Percentiles rank a stretch among this genome's conserved stretches.
These are phyloP conservation scores for Sebastiscus tertius DNA, from an alignment of 2,797 vertebrate species.

Conservation along the genomic window DNA sequence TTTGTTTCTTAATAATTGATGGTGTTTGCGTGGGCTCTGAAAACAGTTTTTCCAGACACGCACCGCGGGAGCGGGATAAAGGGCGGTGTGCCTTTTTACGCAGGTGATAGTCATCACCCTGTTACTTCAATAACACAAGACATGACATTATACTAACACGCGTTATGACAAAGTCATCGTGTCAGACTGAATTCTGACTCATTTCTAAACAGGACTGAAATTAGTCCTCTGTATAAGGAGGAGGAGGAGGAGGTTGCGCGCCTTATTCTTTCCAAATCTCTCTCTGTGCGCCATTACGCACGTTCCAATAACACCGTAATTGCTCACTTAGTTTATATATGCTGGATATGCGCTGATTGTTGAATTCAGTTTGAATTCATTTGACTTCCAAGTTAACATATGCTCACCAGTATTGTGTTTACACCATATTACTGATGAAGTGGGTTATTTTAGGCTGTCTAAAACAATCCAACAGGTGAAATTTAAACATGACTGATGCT, in stretches of 20 bases:
- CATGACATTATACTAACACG: constrained; percentile 68
- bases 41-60: constrained; percentile 84
- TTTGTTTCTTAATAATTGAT: constrained; percentile 86
- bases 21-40: constrained; percentile 81
- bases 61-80: constrained; percentile 74
- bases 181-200: constrained; percentile 71
- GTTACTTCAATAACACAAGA: constrained; percentile 73
- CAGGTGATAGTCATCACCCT: constrained; percentile 80
- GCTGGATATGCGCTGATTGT: constrained; percentile 49
- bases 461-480: constrained; percentile 30
- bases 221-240: constrained; percentile 28
- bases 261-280: constrained; percentile 67
- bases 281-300: constrained; percentile 72
- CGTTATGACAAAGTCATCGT: constrained; percentile 64
- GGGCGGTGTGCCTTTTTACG: constrained; percentile 65
- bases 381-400: constrained; percentile 37
- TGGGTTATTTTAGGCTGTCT: constrained; percentile 7
- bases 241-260: constrained; percentile 4
- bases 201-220: constrained; percentile 65
- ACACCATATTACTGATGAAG: constrained; percentile 3
- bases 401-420: constrained; percentile 23
- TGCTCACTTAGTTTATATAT: constrained; percentile 63
- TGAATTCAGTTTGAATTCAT: constrained; percentile 50
- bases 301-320: constrained; percentile 73
- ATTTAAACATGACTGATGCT: constrained; percentile 13